A percentile compares a stretch with the other conserved stretches of the same genome.
Conservation (phyloP, 2,113 vertebrate species). For the Pitta sordida region DNA sequence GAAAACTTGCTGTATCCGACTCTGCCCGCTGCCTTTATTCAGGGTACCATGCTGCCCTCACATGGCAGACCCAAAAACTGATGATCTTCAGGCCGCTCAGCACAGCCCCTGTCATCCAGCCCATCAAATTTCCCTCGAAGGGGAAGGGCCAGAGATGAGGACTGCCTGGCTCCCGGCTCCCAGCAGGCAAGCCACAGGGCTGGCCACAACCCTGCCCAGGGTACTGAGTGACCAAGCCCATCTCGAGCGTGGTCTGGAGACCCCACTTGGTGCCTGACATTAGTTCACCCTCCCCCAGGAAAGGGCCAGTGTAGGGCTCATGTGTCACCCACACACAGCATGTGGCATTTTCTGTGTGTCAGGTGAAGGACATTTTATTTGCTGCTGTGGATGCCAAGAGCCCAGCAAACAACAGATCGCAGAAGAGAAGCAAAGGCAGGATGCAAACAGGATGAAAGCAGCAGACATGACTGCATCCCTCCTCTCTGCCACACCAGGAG, state of each 20-base stretch:
- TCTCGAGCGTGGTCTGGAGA: fast-evolving
- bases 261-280: too few species aligned
- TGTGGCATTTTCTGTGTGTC: neutral
- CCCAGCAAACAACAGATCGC: neutral
- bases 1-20: neutral
- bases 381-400: neutral
- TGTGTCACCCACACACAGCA: fast-evolving
- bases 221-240: neutral
- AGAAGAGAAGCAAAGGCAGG: neutral
- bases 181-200: neutral
- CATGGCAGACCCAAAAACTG: conserved; percentile 22
- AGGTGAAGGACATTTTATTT: neutral
- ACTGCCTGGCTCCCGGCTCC: neutral
- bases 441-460: neutral
- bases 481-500: neutral
- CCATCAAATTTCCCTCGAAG: fast-evolving
- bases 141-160: neutral
- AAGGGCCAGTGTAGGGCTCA: too few species aligned
- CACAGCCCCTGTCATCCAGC: neutral
- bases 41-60: conserved; percentile 35
- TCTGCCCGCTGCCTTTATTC: neutral
- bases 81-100: neutral
- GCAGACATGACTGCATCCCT: neutral
- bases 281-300: neutral
- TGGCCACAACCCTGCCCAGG: neutral